phyloP scores from a whole-genome alignment of 1,140 invertebrate species.

The Gonioctena quinquepunctata region DNA sequence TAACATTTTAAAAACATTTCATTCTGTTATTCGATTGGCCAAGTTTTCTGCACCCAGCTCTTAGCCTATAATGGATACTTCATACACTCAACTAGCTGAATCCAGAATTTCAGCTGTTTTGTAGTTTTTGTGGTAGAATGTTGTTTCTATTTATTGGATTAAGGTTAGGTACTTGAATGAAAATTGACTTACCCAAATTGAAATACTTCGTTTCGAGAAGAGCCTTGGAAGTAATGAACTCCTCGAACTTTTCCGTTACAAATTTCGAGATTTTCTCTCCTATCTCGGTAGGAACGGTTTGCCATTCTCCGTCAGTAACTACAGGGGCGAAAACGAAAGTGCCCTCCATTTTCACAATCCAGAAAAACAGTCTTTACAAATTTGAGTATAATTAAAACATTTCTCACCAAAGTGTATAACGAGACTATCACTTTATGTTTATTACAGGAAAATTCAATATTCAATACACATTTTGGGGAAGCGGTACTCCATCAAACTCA shows the following conservation, averaged over 20 bases:
- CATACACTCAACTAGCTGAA: no score
- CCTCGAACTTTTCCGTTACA: slow-evolving; percentile 68
- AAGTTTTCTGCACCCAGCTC: no score
- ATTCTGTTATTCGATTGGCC: no score
- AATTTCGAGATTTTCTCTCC: slow-evolving; percentile 65
- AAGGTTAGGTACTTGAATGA: no score
- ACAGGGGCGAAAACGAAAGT: slow-evolving; percentile 42
- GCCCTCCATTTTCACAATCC: slow-evolving; percentile 23
- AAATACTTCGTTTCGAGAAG: slow-evolving; percentile 66
- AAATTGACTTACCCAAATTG: slow-evolving; percentile 60
- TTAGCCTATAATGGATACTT: no score
- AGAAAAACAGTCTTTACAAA: no score
- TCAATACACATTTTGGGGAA: neutral
- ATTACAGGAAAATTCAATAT: neutral
- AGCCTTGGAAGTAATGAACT: slow-evolving; percentile 72
- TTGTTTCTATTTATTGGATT: no score
- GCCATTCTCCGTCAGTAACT: slow-evolving; percentile 56
- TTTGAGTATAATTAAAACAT: neutral
- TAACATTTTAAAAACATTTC: no score
- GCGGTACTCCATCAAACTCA: neutral
- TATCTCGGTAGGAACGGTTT: slow-evolving; percentile 56
- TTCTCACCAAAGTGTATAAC: neutral
- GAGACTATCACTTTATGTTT: neutral
- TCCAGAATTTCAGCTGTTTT: no score
- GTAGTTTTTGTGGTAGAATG: no score